These are phyloP conservation scores for Chaenogobius annularis DNA, from an alignment of 2,113 vertebrate genomes.

Conservation along the genomic window DNA sequence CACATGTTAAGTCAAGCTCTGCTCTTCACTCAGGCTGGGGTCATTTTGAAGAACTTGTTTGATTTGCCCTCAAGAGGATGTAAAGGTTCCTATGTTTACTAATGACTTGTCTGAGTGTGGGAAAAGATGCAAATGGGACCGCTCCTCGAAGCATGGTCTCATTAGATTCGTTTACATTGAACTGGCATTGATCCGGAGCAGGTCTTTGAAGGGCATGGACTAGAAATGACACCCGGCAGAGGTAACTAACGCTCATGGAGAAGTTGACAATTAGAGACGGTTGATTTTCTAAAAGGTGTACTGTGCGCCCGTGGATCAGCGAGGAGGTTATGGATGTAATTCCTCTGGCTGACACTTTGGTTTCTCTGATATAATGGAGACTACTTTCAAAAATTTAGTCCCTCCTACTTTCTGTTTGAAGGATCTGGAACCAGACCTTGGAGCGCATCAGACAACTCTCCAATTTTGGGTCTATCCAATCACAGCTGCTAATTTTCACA, in stretches of 20 bases:
- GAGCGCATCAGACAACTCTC: too few relatives aligned
- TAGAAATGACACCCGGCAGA: slow-evolving; percentile 17
- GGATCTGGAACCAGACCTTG: too few relatives aligned
- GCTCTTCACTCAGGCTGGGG: slow-evolving; percentile 12
- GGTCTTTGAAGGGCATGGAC: slow-evolving; percentile 40
- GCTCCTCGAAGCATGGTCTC: slow-evolving; percentile 36
- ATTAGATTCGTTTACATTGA: slow-evolving; percentile 55
- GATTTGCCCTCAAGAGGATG: slow-evolving; percentile 32
- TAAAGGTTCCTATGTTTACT: slow-evolving; percentile 48
- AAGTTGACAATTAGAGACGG: slow-evolving; percentile 4
- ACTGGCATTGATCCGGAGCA: slow-evolving; percentile 37
- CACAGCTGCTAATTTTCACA: too few relatives aligned
- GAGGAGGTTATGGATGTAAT: not conserved
- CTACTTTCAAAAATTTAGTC: too few relatives aligned
- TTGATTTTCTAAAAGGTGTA: not conserved
- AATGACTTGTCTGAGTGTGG: slow-evolving; percentile 42
- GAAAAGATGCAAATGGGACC: slow-evolving; percentile 43
- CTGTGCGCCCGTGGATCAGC: not conserved
- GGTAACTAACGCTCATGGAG: slow-evolving; percentile 26
- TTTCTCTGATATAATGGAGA: too few relatives aligned
- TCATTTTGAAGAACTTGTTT: slow-evolving; percentile 22
- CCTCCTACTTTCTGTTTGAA: too few relatives aligned
- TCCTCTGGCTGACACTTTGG: not conserved
- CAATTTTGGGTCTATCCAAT: too few relatives aligned
- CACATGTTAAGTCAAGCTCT: slow-evolving; percentile 45